Evolutionary conservation across 2,797 vertebrate genomes (phyloP), one percentile per base, ranked within the genome.

Genomic region (Neosalanx taihuensis): DNA sequence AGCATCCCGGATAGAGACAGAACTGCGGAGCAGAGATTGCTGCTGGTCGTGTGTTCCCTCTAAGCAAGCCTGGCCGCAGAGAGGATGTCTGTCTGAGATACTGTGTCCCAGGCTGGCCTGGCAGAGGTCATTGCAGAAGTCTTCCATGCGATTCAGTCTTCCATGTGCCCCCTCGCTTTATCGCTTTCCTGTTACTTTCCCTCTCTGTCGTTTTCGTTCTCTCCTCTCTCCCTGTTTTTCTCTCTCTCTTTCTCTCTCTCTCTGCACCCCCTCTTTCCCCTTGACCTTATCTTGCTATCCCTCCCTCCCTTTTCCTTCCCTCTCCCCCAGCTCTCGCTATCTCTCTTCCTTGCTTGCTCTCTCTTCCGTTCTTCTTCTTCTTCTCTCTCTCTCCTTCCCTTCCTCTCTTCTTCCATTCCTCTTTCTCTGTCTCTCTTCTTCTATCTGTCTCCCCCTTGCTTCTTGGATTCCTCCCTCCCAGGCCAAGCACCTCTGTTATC

Each of bases 221-320:
- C 37, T 12, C 10, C 37, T 41, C 37, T 41, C 37, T 41, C 37
- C 1, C 35, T 35, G 6, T 41, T 10, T 57, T 17, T n/a, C 53
- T 57, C 18, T 20, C 53, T 57, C 53, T 57, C 53, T 53, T 2
- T 10, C 10, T 20, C 53, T 41, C 37, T 12, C 37, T 41, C 37
- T 41, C 37, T 41, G 37, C 37, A 41, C 10, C 37, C 9, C 2
- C 37, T 41, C 37, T 41, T 41, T 12, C 9, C 37, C 9, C 37
- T 41, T 41, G 37, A 41, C 6, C 37, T 57, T 57, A 35, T 57
- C 53, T 57, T 26, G 18, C 35, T 10, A 9, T 57, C 31, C 23
- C 37, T 59, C 23, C 23, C 61, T 58, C n/a, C 26, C 65, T 60
- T 63, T n/a, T 51, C 46, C 57, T 64, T 26, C 31, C 15, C 63